These are phyloP conservation scores for Popillia japonica DNA, from an alignment of 1,140 invertebrate species.

Conservation along the genomic window DNA sequence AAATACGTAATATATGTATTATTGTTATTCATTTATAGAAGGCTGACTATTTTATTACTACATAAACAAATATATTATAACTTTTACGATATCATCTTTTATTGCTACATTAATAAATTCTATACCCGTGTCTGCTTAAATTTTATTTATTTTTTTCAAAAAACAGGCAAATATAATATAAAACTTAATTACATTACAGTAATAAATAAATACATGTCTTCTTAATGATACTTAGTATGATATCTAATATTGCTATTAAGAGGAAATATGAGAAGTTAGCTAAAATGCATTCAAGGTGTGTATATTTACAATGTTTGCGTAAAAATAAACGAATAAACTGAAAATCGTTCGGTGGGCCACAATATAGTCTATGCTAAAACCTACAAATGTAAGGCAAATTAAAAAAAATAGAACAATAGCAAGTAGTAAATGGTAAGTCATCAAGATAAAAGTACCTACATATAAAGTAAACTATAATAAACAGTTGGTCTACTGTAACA, in stretches of 20 bases:
- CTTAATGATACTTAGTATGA: slow-evolving; percentile 4
- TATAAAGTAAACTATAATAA: too few relatives aligned
- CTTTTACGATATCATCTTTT: not conserved
- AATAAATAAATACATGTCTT: slow-evolving; percentile 21
- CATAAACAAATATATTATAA: not conserved
- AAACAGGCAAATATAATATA: slow-evolving; percentile 29
- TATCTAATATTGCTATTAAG: slow-evolving; percentile 29
- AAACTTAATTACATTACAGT: slow-evolving; percentile 21
- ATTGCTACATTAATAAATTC: not conserved
- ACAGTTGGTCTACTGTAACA: too few relatives aligned
- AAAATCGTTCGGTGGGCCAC: too few relatives aligned
- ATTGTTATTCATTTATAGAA: slow-evolving; percentile 14
- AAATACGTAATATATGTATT: slow-evolving; percentile 21
- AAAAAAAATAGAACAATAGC: too few relatives aligned
- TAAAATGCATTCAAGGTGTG: slow-evolving; percentile 9
- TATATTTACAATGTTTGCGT: slow-evolving; percentile 16
- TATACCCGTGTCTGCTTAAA: not conserved
- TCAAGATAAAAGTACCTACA: too few relatives aligned
- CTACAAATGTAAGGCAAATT: too few relatives aligned
- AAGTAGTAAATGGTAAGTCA: too few relatives aligned
- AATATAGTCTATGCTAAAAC: too few relatives aligned
- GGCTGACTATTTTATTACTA: slow-evolving; percentile 15
- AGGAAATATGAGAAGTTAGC: slow-evolving; percentile 8
- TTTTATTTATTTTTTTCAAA: slow-evolving; percentile 22
- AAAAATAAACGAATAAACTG: too few relatives aligned